Conservation (phyloP, 2,888 invertebrate genomes). For the Minunthozetes semirufus region DNA sequence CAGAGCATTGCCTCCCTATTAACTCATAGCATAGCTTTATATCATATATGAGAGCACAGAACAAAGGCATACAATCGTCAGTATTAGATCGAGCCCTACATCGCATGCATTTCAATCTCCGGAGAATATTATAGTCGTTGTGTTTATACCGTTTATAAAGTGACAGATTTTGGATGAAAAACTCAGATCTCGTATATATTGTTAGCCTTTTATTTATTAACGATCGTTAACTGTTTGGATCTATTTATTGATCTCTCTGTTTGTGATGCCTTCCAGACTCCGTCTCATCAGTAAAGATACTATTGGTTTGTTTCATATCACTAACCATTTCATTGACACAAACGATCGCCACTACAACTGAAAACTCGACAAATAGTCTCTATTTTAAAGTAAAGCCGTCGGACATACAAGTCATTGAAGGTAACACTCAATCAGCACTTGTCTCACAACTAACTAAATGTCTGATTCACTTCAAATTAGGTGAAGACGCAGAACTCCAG, state of each 20-base stretch:
- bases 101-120: neutral
- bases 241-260: constrained; percentile 8
- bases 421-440: neutral
- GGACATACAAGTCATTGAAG: constrained; percentile 43
- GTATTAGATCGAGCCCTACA: neutral
- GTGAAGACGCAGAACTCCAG: constrained; percentile 39
- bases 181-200: neutral
- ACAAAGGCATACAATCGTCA: neutral
- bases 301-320: constrained; percentile 19
- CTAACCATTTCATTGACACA: constrained; percentile 13
- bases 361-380: constrained; percentile 40
- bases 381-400: constrained; percentile 41
- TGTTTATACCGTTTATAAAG: constrained; percentile 11
- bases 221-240: neutral
- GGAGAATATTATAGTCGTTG: constrained; percentile 3
- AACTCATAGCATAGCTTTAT: neutral
- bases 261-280: neutral
- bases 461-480: neutral
- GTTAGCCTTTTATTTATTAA: constrained; percentile 18
- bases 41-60: neutral
- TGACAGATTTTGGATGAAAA: neutral
- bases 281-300: neutral
- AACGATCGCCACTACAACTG: constrained; percentile 25
- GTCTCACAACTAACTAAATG: neutral
- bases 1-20: neutral